Base-by-base conservation (phyloP, 2,113 vertebrate species). In the Dasyprocta punctata region DNA sequence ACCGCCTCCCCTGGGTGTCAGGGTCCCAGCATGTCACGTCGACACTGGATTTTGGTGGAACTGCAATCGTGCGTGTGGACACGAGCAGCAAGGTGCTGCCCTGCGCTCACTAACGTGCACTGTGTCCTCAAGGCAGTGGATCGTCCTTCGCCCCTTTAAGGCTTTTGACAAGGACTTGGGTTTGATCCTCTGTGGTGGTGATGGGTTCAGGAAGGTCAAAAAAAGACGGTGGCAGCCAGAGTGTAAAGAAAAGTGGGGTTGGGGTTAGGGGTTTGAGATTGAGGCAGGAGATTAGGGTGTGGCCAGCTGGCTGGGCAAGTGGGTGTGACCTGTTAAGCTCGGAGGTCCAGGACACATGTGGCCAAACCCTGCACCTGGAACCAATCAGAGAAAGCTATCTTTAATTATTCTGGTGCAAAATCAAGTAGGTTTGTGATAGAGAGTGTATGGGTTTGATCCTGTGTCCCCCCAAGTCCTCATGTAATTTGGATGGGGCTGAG, bases 171-270 rank as follows among this genome's bases (percentile, higher is more conserved):
- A 78, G 77, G 28, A 33, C 16, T 9, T 80, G 77, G 52, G 4
- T 52, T 80, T 9, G 47, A 17, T 80, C 26, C 30, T 80, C 77
- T 80, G 26, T 52, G 47, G 47, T 80, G 24, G 28, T 20, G 77
- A 19, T 52, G 8, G 52, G 47, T 52, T 80, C 47, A 80, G 47
- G 47, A 52, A 52, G 77, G 17, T 52, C 30, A 36, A 36, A 30
- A 36, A 16, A 99, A 99, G 99, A 99, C 99, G 98, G 99, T 99
- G 0, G 99, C 99, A 99, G 98, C 99, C 99, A 0, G 99, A 99
- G 85, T 99, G 99, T 5, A 99, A 99, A 88, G 99, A 99, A 98
- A 99, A 99, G 96, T 97, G 99, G 36, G 99, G 99, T 56, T 98
- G 99, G 86, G 99, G 99, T 17, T 56, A 98, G 99, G 86, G 99